Conservation (phyloP, 2,797 vertebrate species). For the Coranthus polyacanthus region DNA sequence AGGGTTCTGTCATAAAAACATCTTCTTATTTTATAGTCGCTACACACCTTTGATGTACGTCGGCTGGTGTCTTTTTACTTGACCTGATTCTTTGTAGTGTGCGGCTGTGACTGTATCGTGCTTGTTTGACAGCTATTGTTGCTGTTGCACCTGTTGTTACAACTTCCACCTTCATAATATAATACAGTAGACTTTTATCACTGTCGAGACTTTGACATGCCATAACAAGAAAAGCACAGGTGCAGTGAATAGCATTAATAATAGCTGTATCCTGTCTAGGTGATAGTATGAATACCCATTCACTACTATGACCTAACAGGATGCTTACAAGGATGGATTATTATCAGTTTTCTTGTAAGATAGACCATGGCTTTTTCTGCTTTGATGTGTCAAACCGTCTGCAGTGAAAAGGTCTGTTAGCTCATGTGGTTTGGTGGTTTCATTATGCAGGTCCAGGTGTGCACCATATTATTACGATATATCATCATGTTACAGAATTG, state of each 20-base stretch:
- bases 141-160: conserved; percentile 3
- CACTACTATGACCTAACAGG: conserved; percentile 2
- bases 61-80: no score
- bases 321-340: not conserved
- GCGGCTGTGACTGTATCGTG: not conserved
- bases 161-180: not conserved
- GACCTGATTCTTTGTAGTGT: no score
- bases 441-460: no score
- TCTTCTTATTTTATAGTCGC: no score
- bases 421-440: no score
- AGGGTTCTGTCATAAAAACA: no score
- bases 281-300: no score
- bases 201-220: conserved; percentile 2
- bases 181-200: not conserved
- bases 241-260: not conserved
- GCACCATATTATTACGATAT: no score
- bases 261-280: not conserved
- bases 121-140: not conserved
- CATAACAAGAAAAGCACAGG: conserved; percentile 1
- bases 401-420: not conserved
- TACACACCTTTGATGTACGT: no score
- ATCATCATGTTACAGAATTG: no score
- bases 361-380: not conserved
- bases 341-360: not conserved
- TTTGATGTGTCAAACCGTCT: not conserved